Base-by-base conservation (phyloP, 2,113 vertebrate genomes). In the Scophthalmus maximus region DNA sequence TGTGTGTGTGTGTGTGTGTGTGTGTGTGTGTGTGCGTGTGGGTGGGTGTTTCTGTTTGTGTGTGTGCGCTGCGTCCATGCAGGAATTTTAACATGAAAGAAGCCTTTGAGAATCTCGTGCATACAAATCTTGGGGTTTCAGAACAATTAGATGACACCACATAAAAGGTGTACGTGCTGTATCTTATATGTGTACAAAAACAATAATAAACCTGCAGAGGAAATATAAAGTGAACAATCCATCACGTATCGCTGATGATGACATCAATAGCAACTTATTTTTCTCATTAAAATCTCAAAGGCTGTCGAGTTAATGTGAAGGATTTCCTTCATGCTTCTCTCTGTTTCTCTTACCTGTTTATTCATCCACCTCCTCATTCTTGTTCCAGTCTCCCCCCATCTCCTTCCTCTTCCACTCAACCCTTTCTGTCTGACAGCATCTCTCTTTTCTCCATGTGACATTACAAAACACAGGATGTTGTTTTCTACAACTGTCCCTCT, bases 251-350 rank as follows among this genome's bases (percentile, higher is more conserved):
- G 30, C 25, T 67, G 74, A 83, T 80, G 80, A 78, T 78, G 71
- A 85, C 82, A 87, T 85, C 80, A 76, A 44, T 73, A 15, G 46
- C 27, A 83, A 85, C 71, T 67, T 66, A 5, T 66, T 53, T 76
- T 63, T 60, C 64, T 78, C 52, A 71, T 83, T 78, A 68, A 63
- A 73, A 53, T 69, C 53, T 50, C 25, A 50, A 57, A 57, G n/a
- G 66, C 66, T 74, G 66, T 44, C 57, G 47, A 14, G 17, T 27
- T 27, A 68, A 65, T 17, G n/a, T 55, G 44, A 57, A 27, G 32
- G 18, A 53, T 60, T n/a, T n/a, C n/a, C n/a, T n/a, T n/a, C n/a
- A n/a, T n/a, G n/a, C n/a, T n/a, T n/a, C 22, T 78, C 40, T 60
- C 30, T 59, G 10, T 36, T 40, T 44, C 38, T 25, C 18, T n/a